A percentile compares a stretch with the other conserved stretches of the same genome.
phyloP scores from a whole-genome alignment of 2,113 vertebrate genomes.

The Athene noctua region DNA sequence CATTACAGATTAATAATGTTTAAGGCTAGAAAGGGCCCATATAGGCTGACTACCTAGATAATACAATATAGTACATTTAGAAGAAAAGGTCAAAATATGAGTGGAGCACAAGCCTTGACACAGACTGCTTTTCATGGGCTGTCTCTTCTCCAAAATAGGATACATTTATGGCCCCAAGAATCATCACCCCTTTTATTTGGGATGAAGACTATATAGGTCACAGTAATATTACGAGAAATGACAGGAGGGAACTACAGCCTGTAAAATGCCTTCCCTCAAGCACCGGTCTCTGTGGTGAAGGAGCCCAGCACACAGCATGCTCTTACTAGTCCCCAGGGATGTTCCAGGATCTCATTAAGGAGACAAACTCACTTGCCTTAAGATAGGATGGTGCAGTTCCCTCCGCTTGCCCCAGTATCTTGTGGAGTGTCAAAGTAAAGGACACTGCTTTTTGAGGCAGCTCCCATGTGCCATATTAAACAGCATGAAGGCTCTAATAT shows the following conservation, averaged over 20 bases:
- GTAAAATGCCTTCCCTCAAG: neutral
- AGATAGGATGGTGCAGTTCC: neutral
- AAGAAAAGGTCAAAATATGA: neutral
- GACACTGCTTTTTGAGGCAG: neutral
- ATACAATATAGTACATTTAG: neutral
- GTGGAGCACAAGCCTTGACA: neutral
- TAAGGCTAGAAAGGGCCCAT: neutral
- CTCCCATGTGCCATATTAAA: neutral
- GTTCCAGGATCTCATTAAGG: neutral
- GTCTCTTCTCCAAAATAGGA: neutral
- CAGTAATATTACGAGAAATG: constrained; percentile 8
- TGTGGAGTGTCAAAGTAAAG: neutral
- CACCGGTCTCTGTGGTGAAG: neutral
- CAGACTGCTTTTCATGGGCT: neutral
- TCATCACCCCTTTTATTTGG: neutral
- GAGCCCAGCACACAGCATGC: neutral
- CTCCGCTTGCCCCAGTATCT: neutral
- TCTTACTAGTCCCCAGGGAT: neutral
- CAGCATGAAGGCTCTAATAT: neutral
- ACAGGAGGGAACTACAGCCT: neutral
- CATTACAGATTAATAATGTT: neutral
- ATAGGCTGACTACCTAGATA: neutral
- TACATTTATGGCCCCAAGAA: neutral
- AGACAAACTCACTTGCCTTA: neutral
- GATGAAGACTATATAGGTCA: constrained; percentile 5